Evolutionary conservation across 2,113 vertebrate species (phyloP), one percentile per base, ranked within the genome.

Genomic region (Haemorhous mexicanus): DNA sequence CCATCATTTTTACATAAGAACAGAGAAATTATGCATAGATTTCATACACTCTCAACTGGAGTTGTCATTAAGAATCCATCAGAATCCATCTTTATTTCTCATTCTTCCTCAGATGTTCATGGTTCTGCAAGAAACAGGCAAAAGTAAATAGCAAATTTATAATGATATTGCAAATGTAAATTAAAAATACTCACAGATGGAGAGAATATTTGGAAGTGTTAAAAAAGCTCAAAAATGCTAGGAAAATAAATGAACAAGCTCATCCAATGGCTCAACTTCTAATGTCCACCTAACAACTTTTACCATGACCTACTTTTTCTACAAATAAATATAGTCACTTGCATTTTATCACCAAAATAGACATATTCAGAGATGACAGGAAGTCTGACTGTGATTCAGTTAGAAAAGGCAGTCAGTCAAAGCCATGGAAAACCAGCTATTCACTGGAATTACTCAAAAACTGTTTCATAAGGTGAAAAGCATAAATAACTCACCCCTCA

Each of bases 261-360:
- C 21, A 92, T n/a, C 14, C 37, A 2, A 1, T 17, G 9, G 35
- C 35, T 93, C 76, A 55, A 20, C 52, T 92, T 93, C 50, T 39
- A n/a, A 46, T 35, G 80, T 86, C 83, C 83, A 89, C 20, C 55
- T 39, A 78, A 44, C 13, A 67, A 35, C 47, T 84, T 92, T 66
- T 80, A 81, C 26, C 17, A 30, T 89, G 75, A 86, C 86, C 92
- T 93, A 92, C 33, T 90, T 90, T 88, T 84, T 86, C 61, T 67
- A 55, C 43, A 77, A 97, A 90, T 86, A 95, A 93, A 90, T 86
- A 84, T 4, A 95, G 87, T 81, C 62, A 52, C 69, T 82, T 95
- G 66, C 53, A 64, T 87, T 89, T 89, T 87, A 67, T 77, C 43
- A 85, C 53, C 35, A 85, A 91, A 93, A 94, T 33, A 85, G 62